phyloP scores from a whole-genome alignment of 2,888 invertebrate genomes.

The Eupeodes latifasciatus region DNA sequence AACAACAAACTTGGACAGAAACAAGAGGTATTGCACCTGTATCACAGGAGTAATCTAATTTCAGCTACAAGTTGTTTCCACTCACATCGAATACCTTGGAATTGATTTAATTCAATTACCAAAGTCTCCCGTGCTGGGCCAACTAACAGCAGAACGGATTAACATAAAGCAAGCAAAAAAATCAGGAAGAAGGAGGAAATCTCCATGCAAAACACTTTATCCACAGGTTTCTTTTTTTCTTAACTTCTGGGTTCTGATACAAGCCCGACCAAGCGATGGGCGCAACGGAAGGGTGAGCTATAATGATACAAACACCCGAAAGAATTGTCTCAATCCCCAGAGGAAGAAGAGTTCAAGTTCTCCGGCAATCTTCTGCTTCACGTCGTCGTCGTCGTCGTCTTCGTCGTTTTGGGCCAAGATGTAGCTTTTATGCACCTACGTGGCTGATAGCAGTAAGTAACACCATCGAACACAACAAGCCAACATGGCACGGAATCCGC shows the following conservation, averaged over 20 bases:
- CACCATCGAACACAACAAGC: slow-evolving; percentile 70
- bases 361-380: slow-evolving; percentile 18
- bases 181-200: slow-evolving; percentile 36
- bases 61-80: slow-evolving; percentile 79
- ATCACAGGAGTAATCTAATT: slow-evolving; percentile 79
- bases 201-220: slow-evolving; percentile 64
- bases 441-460: slow-evolving; percentile 73
- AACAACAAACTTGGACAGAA: slow-evolving; percentile 72
- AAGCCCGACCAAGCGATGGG: not conserved
- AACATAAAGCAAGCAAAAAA: slow-evolving; percentile 29
- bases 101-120: slow-evolving; percentile 79
- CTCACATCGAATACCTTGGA: slow-evolving; percentile 77
- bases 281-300: slow-evolving; percentile 17
- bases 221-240: slow-evolving; percentile 8
- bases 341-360: slow-evolving; percentile 25
- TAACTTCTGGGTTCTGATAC: not conserved
- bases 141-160: slow-evolving; percentile 14
- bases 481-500: slow-evolving; percentile 60
- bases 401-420: slow-evolving; percentile 37
- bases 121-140: slow-evolving; percentile 57
- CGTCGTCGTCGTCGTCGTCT: too few species aligned
- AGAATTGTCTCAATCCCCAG: slow-evolving; percentile 69
- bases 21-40: slow-evolving; percentile 79
- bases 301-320: slow-evolving; percentile 69
- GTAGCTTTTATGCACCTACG: slow-evolving; percentile 68